Evolutionary conservation across 1,140 invertebrate genomes (phyloP), one percentile per base, ranked within the genome.

Genomic region (Anoplolepis gracilipes): DNA sequence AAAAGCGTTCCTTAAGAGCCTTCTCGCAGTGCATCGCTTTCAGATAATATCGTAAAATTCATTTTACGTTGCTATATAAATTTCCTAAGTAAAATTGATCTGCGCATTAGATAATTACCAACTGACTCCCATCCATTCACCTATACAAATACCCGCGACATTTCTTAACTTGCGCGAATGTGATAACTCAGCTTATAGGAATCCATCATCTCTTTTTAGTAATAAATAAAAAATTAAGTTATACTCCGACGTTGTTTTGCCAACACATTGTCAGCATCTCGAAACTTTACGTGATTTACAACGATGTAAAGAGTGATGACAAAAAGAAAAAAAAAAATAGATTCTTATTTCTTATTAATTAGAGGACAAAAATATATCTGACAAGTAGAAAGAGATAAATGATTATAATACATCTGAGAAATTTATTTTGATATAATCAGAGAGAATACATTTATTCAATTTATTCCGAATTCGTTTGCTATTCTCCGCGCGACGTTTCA

Each of bases 21-120:
- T 76, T 25, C 22, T 49, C 46, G 46, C 25, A 19, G 13, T 77
- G 36, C 57, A 22, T 30, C 25, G 65, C 53, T 70, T 72, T 70
- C 13, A 70, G n/a, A 81, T 72, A 30, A 4, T 72, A 70, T 28
- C 49, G 22, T 81, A 70, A 81, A 39, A 81, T 81, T 33, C 25
- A 13, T 39, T 81, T 70, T 81, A 70, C 25, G 46, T 3, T 16
- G 36, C 65, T 42, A 42, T 42, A 42, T 81, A 70, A 81, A 59
- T 72, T 81, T 72, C 16, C 19, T 8, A 53, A 81, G 11, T 39
- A 70, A 70, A 70, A 70, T 70, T 70, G 36, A 81, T 33, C 36
- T 59, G 25, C 13, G 13, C 36, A 70, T 81, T 81, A 72, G 25
- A 22, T 81, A 72, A 81, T 42, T 70, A 81, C 16, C 22, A 53